Evolutionary conservation across 2,888 invertebrate species (phyloP), one percentile per base, ranked within the genome.

Genomic region (Zootermopsis nevadensis): DNA sequence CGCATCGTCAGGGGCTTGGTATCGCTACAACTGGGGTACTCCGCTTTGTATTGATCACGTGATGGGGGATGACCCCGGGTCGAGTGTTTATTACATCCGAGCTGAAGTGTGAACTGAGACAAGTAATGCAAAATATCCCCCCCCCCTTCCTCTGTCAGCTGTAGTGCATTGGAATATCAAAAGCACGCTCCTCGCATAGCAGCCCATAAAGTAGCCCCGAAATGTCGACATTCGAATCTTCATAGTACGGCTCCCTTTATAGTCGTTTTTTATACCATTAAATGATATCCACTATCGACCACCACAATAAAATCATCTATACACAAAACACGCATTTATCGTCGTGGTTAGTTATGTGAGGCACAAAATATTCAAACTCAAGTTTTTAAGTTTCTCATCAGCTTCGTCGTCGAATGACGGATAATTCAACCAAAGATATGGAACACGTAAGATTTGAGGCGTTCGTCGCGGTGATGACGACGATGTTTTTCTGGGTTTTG

Each of bases 101-200:
- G 60, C 60, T 60, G 60, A 60, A 60, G 60, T 60, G 60, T 60
- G 60, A 60, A 60, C 60, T 60, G 60, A 60, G 60, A 60, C 60
- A 60, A 60, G 60, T n/a, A 60, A 60, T 27, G n/a, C 60, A 60
- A 60, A 60, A 60, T 60, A 10, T 27, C 24, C 60, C 60, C n/a
- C 7, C 10, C 60, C 60, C 60, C 48, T 48, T 48, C 48, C 48
- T 19, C 48, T 48, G 3, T 48, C 48, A 48, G 19, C 48, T 48
- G 19, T 48, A 60, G 60, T 60, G 8, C 60, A 27, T 60, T 27
- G n/a, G 60, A 60, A 60, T 60, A 60, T 60, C 60, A 60, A 60
- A 60, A 60, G 27, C 60, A 27, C 6, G 60, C 48, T 48, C 27
- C n/a, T n/a, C 60, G n/a, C 60, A 60, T n/a, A 60, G 48, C 48